phyloP scores from a whole-genome alignment of 2,888 invertebrate species.

The Synergus umbraculus region DNA sequence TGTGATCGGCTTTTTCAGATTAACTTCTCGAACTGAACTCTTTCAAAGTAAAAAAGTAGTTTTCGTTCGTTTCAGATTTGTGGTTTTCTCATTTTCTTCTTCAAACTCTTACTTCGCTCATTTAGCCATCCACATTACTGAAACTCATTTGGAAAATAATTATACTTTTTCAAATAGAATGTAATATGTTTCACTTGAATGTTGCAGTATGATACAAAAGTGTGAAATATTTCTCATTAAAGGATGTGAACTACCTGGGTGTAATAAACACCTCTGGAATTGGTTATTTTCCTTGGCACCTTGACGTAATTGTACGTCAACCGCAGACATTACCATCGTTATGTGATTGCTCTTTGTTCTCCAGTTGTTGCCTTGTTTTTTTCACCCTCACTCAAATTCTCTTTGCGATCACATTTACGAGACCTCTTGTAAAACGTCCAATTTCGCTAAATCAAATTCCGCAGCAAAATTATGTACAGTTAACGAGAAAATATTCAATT shows the following conservation, averaged over 20 bases:
- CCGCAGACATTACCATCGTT: conserved; percentile 73
- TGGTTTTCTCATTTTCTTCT: neutral
- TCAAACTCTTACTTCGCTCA: neutral
- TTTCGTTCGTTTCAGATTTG: neutral
- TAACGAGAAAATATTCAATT: neutral
- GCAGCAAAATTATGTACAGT: neutral
- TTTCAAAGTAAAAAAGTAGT: neutral
- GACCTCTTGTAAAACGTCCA: conserved; percentile 24
- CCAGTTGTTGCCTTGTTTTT: conserved; percentile 49
- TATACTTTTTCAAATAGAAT: neutral
- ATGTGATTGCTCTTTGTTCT: conserved; percentile 70
- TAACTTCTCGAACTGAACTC: neutral
- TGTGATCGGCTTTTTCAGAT: conserved; percentile 30
- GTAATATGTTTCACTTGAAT: neutral
- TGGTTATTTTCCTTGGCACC: conserved; percentile 71
- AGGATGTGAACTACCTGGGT: conserved; percentile 2
- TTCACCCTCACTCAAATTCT: conserved; percentile 45
- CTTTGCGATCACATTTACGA: conserved; percentile 17
- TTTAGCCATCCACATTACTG: neutral
- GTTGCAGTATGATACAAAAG: neutral
- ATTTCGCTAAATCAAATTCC: conserved; percentile 11
- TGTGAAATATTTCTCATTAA: conserved; percentile 1
- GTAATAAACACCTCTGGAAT: conserved; percentile 72
- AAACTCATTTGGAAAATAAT: neutral
- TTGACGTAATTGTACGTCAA: conserved; percentile 71